Evolutionary conservation across 2,113 vertebrate genomes (phyloP).

Genomic region (Cyanoramphus novaezelandiae): DNA sequence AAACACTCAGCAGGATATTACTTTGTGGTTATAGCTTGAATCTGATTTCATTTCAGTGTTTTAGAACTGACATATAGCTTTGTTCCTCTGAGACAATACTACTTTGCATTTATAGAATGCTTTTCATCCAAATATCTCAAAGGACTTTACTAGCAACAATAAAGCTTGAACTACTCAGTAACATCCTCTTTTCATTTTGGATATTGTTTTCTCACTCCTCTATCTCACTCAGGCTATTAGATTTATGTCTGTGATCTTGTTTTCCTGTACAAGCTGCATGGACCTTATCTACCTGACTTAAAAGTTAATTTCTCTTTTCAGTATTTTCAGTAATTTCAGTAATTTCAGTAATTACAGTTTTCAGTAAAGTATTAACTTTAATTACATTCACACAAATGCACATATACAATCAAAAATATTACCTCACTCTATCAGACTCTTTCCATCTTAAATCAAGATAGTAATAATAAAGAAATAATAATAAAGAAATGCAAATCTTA

Average conservation of each 20-base stretch:
- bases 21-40: not conserved
- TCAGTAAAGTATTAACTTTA: not conserved
- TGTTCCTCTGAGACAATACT: not conserved
- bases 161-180: not conserved
- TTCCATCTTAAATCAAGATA: constrained; percentile 20
- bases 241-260: not conserved
- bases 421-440: not conserved
- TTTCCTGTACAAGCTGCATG: not conserved
- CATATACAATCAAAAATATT: not conserved
- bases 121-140: not conserved
- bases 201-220: not conserved
- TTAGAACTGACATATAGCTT: not conserved
- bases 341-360: too few species aligned
- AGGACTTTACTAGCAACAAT: not conserved
- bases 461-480: not conserved
- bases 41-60: not conserved
- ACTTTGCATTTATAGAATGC: not conserved
- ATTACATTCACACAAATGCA: not conserved
- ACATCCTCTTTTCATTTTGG: not conserved
- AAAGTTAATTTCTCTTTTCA: not conserved
- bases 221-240: not conserved
- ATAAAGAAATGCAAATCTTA: not conserved
- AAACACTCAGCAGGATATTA: not conserved
- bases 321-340: not conserved
- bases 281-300: not conserved